A percentile compares a stretch with the other conserved stretches of the same genome.
Evolutionary conservation across 2,888 invertebrate species (phyloP).

Genomic region (Tipula confusa): DNA sequence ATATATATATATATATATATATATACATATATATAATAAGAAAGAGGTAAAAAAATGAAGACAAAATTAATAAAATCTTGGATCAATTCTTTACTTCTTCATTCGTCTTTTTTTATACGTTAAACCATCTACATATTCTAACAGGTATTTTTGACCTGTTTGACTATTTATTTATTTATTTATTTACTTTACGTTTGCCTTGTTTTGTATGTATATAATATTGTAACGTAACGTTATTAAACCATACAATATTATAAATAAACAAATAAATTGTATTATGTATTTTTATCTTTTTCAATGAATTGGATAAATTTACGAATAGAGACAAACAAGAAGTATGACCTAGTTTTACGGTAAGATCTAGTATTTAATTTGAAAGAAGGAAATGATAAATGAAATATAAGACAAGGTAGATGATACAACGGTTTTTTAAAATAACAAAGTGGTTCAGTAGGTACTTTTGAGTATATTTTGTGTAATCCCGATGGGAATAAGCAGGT

Average conservation of each 20-base stretch:
- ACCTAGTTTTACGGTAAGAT: neutral
- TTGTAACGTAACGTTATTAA: neutral
- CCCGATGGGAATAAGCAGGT: neutral
- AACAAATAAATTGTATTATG: neutral
- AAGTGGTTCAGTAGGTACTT: neutral
- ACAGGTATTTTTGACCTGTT: conserved; percentile 7
- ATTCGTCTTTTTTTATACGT: neutral
- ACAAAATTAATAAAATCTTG: neutral
- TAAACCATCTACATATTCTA: neutral
- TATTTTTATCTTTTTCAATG: neutral
- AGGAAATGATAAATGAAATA: neutral
- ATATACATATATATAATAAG: neutral
- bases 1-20: too few relatives aligned
- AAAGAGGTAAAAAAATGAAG: neutral
- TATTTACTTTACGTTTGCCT: neutral
- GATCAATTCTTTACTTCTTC: neutral
- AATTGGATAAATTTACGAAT: neutral
- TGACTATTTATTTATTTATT: neutral
- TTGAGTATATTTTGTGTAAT: neutral
- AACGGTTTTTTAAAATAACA: neutral
- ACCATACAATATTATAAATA: neutral
- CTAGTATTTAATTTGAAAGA: neutral
- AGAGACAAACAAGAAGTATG: neutral
- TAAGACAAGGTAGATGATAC: neutral
- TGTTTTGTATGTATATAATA: neutral